Percentiles rank a stretch among this genome's conserved stretches.
These are phyloP conservation scores for Diaprepes abbreviatus DNA, from an alignment of 2,888 invertebrate species.

Conservation along the genomic window DNA sequence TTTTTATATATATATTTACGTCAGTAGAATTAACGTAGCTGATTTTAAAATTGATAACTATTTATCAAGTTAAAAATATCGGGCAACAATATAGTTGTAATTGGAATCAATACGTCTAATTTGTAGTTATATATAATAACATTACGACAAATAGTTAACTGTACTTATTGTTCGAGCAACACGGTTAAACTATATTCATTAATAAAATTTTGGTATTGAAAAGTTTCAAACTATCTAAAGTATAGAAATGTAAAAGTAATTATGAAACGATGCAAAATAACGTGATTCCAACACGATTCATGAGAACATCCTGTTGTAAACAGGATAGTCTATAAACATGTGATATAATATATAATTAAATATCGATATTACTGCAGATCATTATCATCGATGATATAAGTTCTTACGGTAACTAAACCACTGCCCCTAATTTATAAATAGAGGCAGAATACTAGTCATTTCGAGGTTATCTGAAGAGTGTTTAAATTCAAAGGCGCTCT, in stretches of 20 bases:
- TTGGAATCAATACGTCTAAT: too few relatives aligned
- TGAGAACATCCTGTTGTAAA: constrained; percentile 28
- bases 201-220: not conserved
- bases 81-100: too few relatives aligned
- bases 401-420: not conserved
- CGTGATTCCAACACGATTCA: not conserved
- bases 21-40: too few relatives aligned
- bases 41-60: too few relatives aligned
- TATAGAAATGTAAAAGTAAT: not conserved
- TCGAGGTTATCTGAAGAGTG: too few relatives aligned
- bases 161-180: not conserved
- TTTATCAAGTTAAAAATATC: too few relatives aligned
- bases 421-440: too few relatives aligned
- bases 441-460: too few relatives aligned
- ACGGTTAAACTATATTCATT: not conserved
- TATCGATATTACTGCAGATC: not conserved
- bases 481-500: too few relatives aligned
- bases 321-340: constrained; percentile 8
- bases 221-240: not conserved
- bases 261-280: constrained; percentile 18
- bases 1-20: too few relatives aligned
- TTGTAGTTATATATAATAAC: too few relatives aligned
- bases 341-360: not conserved
- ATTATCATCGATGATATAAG: not conserved
- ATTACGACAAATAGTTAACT: not conserved